These are phyloP conservation scores for Oscheius onirici DNA, from an alignment of 2,888 invertebrate species.

Conservation along the genomic window DNA sequence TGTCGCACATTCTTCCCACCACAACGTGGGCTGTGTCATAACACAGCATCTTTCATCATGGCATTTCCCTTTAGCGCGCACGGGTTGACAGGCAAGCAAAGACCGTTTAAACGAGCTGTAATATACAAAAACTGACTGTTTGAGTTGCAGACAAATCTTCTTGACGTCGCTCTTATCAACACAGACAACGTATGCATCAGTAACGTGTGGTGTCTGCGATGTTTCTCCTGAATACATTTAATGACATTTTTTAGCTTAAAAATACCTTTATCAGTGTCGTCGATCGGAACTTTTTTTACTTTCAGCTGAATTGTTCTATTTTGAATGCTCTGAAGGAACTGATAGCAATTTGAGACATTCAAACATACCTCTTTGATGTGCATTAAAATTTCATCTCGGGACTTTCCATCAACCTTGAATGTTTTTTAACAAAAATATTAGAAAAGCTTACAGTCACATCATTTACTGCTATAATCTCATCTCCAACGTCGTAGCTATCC, in stretches of 20 bases:
- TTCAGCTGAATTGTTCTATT: slow-evolving; percentile 92
- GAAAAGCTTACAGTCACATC: slow-evolving; percentile 81
- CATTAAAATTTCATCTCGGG: slow-evolving; percentile 1
- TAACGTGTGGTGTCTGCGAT: slow-evolving; percentile 31
- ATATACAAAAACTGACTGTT: slow-evolving; percentile 44
- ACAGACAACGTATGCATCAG: slow-evolving; percentile 59
- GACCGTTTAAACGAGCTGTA: too few species aligned
- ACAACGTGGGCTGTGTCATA: slow-evolving; percentile 1
- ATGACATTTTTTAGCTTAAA: not conserved
- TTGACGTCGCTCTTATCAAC: slow-evolving; percentile 55
- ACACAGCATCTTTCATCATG: not conserved
- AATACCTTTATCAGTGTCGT: not conserved
- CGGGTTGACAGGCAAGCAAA: too few species aligned
- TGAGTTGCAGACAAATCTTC: slow-evolving; percentile 49
- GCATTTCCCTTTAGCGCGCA: not conserved
- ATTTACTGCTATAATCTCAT: slow-evolving; percentile 97
- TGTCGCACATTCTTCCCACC: slow-evolving; percentile 16
- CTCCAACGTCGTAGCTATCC: slow-evolving; percentile 81
- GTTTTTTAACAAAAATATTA: not conserved
- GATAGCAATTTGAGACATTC: not conserved
- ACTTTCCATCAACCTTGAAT: slow-evolving; percentile 17
- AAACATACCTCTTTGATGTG: slow-evolving; percentile 22
- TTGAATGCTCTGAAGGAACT: slow-evolving; percentile 86
- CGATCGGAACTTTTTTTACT: slow-evolving; percentile 80
- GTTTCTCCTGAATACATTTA: slow-evolving; percentile 32